A percentile compares a stretch with the other conserved stretches of the same genome.
Evolutionary conservation across 2,797 vertebrate genomes (phyloP).

Genomic region (Pseudocheirus occidentalis): DNA sequence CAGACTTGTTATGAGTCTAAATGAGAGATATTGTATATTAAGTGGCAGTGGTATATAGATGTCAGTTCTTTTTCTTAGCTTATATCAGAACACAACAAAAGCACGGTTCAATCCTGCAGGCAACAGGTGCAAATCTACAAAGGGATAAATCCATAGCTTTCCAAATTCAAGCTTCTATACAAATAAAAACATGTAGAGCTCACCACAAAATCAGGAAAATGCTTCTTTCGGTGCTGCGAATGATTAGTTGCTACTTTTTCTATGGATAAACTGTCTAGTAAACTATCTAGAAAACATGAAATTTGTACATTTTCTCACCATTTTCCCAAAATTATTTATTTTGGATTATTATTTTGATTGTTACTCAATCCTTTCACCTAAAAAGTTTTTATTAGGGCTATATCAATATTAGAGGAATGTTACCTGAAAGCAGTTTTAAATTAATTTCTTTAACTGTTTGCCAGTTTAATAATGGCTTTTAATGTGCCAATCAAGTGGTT

Average conservation of each 20-base stretch:
- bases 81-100: neutral
- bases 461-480: neutral
- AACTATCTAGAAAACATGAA: neutral
- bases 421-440: neutral
- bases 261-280: slow-evolving; percentile 4
- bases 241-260: slow-evolving; percentile 17
- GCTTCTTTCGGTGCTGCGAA: slow-evolving; percentile 10
- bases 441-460: neutral
- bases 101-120: neutral
- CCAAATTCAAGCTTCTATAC: neutral
- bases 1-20: neutral
- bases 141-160: neutral
- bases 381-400: neutral
- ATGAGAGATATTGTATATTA: neutral
- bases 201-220: neutral
- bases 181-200: neutral
- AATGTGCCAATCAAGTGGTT: neutral
- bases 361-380: neutral
- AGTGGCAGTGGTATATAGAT: neutral
- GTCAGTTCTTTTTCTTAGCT: neutral
- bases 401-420: neutral
- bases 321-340: neutral
- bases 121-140: neutral
- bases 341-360: neutral
- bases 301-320: neutral